Evolutionary conservation across 2,888 invertebrate species (phyloP).

Genomic region (Chloroclystis v-ata): DNA sequence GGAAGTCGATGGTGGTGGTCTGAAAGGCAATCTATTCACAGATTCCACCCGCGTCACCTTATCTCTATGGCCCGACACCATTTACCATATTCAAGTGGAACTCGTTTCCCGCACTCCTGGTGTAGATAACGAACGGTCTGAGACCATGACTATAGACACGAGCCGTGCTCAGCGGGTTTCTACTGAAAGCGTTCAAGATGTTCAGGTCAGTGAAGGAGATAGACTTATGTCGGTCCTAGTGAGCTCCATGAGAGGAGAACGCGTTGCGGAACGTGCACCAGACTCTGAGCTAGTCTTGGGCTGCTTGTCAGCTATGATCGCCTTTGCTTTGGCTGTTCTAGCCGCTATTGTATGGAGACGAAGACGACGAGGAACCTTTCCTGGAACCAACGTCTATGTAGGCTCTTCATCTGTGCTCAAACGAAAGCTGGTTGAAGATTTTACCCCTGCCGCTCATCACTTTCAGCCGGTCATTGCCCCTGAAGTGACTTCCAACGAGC

Average conservation of each 20-base stretch:
- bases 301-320: slow-evolving; percentile 77
- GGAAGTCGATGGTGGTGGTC: slow-evolving; percentile 89
- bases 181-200: slow-evolving; percentile 81
- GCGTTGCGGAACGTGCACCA: slow-evolving; percentile 69
- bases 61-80: slow-evolving; percentile 88
- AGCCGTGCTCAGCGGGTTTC: slow-evolving; percentile 81
- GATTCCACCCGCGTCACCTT: slow-evolving; percentile 88
- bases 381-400: slow-evolving; percentile 79
- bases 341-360: slow-evolving; percentile 77
- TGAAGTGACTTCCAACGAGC: slow-evolving; percentile 62
- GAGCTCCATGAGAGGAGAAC: slow-evolving; percentile 80
- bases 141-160: slow-evolving; percentile 82
- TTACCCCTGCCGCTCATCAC: slow-evolving; percentile 68
- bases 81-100: slow-evolving; percentile 89
- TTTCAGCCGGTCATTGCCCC: slow-evolving; percentile 80
- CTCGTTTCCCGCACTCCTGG: slow-evolving; percentile 80
- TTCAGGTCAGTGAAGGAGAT: slow-evolving; percentile 77
- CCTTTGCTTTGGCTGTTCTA: slow-evolving; percentile 70
- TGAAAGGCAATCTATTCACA: slow-evolving; percentile 89
- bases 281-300: slow-evolving; percentile 79
- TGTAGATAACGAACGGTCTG: slow-evolving; percentile 80
- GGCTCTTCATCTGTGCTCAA: slow-evolving; percentile 79
- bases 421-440: slow-evolving; percentile 80
- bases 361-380: slow-evolving; percentile 74
- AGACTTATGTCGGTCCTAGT: slow-evolving; percentile 80